A percentile compares a stretch with the other conserved stretches of the same genome.
phyloP scores from a whole-genome alignment of 2,113 vertebrate genomes.

The Daubentonia madagascariensis region DNA sequence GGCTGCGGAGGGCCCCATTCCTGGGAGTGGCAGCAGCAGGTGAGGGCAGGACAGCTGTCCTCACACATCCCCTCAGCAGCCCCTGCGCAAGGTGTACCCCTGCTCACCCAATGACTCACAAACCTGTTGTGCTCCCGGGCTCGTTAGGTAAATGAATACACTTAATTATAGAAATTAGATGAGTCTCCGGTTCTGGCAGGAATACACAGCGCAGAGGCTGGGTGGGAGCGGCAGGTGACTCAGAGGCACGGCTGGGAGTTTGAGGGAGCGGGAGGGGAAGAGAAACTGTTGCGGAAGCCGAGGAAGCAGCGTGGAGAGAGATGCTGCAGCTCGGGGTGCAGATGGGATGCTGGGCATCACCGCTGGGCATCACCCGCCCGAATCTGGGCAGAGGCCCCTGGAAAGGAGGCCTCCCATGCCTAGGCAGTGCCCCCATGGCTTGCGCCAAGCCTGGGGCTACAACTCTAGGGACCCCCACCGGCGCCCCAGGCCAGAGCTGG shows the following conservation, averaged over 20 bases:
- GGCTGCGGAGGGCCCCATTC: background rate
- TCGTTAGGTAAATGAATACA: constrained; percentile 53
- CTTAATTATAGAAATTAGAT: constrained; percentile 65
- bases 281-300: constrained; percentile 46
- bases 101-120: constrained; percentile 33
- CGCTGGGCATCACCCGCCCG: background rate
- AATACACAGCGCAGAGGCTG: background rate
- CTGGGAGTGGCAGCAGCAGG: background rate
- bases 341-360: background rate
- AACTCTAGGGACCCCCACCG: background rate
- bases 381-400: background rate
- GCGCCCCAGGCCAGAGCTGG: background rate
- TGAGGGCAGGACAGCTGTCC: background rate
- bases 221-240: constrained; percentile 45
- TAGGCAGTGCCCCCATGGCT: background rate
- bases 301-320: constrained; percentile 28
- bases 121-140: background rate
- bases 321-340: background rate
- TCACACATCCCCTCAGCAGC: constrained; percentile 48
- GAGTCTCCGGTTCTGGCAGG: constrained; percentile 65
- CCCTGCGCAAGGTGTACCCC: constrained; percentile 13
- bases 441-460: background rate
- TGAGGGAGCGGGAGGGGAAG: constrained; percentile 61
- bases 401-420: background rate
- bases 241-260: constrained; percentile 49